phyloP scores from a whole-genome alignment of 2,797 vertebrate genomes.

The Graptemys geographica region DNA sequence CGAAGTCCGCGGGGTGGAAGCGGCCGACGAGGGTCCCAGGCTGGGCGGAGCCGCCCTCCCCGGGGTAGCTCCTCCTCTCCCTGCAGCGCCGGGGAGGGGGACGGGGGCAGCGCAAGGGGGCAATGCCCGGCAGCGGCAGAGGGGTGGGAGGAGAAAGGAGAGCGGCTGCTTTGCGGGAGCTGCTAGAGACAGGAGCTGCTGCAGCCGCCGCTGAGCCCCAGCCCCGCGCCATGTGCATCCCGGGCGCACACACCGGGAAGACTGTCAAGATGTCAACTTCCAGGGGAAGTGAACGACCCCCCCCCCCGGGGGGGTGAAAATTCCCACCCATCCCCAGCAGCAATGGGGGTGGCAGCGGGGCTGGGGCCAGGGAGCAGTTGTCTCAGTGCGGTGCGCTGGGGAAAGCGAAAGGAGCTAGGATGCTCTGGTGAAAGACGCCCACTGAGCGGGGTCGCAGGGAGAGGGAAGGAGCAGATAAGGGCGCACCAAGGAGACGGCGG shows the following conservation, averaged over 20 bases:
- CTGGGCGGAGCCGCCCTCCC: background rate
- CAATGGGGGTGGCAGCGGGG: background rate
- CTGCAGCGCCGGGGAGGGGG: background rate
- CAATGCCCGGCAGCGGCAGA: too few species aligned
- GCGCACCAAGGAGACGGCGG: background rate
- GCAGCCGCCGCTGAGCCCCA: background rate
- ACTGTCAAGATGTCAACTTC: background rate
- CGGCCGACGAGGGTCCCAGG: background rate
- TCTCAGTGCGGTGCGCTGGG: background rate
- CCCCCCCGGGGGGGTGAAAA: background rate
- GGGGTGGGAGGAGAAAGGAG: background rate
- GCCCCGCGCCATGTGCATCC: background rate
- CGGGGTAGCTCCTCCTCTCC: background rate
- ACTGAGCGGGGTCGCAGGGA: background rate
- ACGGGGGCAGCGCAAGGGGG: too few species aligned
- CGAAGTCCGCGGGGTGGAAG: background rate
- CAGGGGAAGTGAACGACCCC: background rate
- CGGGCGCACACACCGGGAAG: background rate
- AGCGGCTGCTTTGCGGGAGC: background rate
- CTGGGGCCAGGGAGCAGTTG: background rate
- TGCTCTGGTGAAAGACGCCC: background rate
- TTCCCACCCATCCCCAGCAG: background rate
- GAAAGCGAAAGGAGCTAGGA: background rate
- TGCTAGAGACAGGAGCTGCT: background rate
- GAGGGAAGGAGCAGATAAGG: background rate